Base-by-base conservation (phyloP, 64 coral and sea anemone genomes). In the Pachyseris speciosa region DNA sequence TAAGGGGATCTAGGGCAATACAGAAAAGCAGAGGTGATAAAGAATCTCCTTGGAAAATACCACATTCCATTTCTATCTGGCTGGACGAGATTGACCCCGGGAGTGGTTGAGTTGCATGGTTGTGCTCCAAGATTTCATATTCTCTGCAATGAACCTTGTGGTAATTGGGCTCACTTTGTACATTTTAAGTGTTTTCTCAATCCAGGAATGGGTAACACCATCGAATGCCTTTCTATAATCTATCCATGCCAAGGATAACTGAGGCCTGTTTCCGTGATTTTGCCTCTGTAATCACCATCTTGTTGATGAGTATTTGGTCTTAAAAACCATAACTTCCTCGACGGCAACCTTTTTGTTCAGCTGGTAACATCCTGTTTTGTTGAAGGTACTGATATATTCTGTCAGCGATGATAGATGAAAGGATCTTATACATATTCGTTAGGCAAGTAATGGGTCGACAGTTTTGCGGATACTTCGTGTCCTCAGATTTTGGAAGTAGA, bases 221-320 rank as follows among this genome's bases (percentile, higher is more conserved):
- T 79, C 75, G 27, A 79, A 79, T 4, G 75, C 75, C 47, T 79
- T 79, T 38, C 10, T 79, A 20, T 48, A 83, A 29, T 83, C 78
- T 7, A 83, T 57, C 78, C 78, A 83, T 8, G 44, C 42, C 53
- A 47, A 57, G 26, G 47, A 27, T 25, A 83, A 19, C 31, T 83
- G 60, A 31, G 32, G 25, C n/a, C 34, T 7, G 31, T 83, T 83
- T 24, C n/a, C n/a, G n/a, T n/a, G 51, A 78, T 64, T 0, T 78
- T 26, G 47, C n/a, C 47, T 50, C 42, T 9, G 44, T 40, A 20
- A 78, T 37, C 38, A 50, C 40, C 38, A 40, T 40, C 47, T 49
- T 78, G 42, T 48, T 78, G 42, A 78, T 49, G 16, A 78, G 74
- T 22, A 78, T 37, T 39, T 78, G 42, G 69, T 72, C 69, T 72